phyloP scores from a whole-genome alignment of 2,888 invertebrate species.

The Ectropis crepuscularia region DNA sequence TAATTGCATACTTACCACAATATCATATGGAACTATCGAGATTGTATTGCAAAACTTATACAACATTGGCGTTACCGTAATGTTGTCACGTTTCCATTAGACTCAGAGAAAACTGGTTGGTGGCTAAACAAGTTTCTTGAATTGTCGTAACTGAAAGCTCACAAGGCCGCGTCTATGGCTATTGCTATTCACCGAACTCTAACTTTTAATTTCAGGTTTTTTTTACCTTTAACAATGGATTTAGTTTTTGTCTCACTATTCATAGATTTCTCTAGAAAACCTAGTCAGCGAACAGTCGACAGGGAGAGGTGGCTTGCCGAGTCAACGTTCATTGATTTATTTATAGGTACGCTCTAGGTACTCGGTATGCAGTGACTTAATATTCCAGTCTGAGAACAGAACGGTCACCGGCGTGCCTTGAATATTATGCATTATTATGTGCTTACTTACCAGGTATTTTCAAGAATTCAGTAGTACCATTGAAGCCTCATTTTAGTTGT shows the following conservation, averaged over 20 bases:
- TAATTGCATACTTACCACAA: not conserved
- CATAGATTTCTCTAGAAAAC: slow-evolving; percentile 5
- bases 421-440: slow-evolving; percentile 52
- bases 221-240: slow-evolving; percentile 7
- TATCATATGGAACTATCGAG: slow-evolving; percentile 31
- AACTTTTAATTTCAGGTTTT: slow-evolving; percentile 31
- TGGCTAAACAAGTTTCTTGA: slow-evolving; percentile 50
- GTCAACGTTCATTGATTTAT: slow-evolving; percentile 40
- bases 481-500: no score
- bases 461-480: not conserved
- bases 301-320: not conserved
- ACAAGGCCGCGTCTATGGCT: slow-evolving; percentile 46
- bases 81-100: slow-evolving; percentile 51
- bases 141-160: slow-evolving; percentile 52
- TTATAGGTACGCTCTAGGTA: slow-evolving; percentile 44
- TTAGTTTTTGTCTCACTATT: slow-evolving; percentile 18
- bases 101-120: slow-evolving; percentile 52
- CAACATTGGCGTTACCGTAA: slow-evolving; percentile 47
- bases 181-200: slow-evolving; percentile 32
- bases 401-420: slow-evolving; percentile 68
- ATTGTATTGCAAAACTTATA: slow-evolving; percentile 44
- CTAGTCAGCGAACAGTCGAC: slow-evolving; percentile 11
- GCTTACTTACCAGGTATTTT: slow-evolving; percentile 27
- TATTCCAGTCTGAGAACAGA: slow-evolving; percentile 70
- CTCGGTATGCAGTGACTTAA: slow-evolving; percentile 67